phyloP scores from a whole-genome alignment of 2,888 invertebrate genomes.

The Achlya flavicornis region DNA sequence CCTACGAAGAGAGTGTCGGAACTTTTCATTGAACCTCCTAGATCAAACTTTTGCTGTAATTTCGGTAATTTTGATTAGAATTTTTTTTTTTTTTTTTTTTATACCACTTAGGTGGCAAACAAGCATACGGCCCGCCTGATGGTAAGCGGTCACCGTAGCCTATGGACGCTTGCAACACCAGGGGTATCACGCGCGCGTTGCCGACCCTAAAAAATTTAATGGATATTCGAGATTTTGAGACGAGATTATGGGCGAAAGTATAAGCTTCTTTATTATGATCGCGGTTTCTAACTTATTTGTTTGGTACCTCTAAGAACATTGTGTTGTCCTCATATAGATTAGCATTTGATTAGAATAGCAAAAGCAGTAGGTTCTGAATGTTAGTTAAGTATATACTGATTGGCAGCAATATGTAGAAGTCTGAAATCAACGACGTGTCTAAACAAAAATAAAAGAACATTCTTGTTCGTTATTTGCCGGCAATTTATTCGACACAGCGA shows the following conservation, averaged over 20 bases:
- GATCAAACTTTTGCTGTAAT: conserved; percentile 9
- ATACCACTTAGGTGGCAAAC: too few species aligned
- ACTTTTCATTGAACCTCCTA: conserved; percentile 9
- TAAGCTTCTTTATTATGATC: neutral
- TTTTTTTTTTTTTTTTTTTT: too few species aligned
- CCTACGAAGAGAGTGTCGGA: conserved; percentile 9
- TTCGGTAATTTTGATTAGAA: neutral
- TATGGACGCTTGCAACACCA: too few species aligned
- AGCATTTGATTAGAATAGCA: neutral
- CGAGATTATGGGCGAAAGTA: neutral
- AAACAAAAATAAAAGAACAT: conserved; percentile 9
- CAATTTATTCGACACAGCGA: conserved; percentile 9
- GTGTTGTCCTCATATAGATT: too few species aligned
- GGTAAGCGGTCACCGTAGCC: too few species aligned
- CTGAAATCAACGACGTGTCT: neutral
- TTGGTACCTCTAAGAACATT: too few species aligned
- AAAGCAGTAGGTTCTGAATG: neutral
- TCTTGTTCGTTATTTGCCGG: conserved; percentile 5
- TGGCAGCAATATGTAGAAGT: neutral
- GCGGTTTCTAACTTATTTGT: neutral
- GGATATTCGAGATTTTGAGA: conserved; percentile 3
- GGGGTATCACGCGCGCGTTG: too few species aligned
- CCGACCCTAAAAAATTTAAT: neutral
- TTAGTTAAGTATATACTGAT: neutral
- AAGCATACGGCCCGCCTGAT: too few species aligned